A percentile compares a stretch with the other conserved stretches of the same genome.
phyloP scores from a whole-genome alignment of 2,888 invertebrate genomes.

The Perdita meconis region DNA sequence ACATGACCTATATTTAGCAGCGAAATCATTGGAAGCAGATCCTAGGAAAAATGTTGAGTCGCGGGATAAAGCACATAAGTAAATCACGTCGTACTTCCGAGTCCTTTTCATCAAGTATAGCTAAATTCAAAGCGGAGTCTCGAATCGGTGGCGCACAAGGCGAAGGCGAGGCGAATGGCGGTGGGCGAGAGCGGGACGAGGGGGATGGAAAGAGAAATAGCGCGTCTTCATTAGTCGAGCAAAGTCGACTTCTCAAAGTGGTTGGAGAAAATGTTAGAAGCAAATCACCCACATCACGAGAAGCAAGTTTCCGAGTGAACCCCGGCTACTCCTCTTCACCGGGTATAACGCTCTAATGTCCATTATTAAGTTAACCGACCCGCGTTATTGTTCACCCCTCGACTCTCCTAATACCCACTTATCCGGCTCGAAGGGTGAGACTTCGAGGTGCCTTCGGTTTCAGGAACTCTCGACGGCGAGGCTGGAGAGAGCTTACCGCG shows the following conservation, averaged over 20 bases:
- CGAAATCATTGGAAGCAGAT: neutral
- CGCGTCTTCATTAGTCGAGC: conserved; percentile 49
- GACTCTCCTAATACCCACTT: conserved; percentile 73
- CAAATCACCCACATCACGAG: conserved; percentile 72
- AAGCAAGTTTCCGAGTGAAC: conserved; percentile 66
- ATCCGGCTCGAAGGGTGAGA: conserved; percentile 67
- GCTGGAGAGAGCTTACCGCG: conserved; percentile 63
- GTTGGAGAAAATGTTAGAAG: conserved; percentile 70
- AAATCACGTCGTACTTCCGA: conserved; percentile 28
- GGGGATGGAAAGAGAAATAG: neutral
- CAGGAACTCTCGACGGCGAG: conserved; percentile 61
- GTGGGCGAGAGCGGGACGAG: no score
- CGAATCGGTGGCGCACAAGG: conserved; percentile 40
- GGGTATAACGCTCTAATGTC: conserved; percentile 72
- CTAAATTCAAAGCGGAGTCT: conserved; percentile 54
- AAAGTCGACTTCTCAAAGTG: conserved; percentile 68
- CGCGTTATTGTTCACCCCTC: conserved; percentile 73
- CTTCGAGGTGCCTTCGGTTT: conserved; percentile 67
- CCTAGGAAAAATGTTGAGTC: neutral
- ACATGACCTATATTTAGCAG: neutral
- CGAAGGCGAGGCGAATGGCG: neutral
- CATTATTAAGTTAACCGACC: conserved; percentile 76
- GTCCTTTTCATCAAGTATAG: conserved; percentile 47
- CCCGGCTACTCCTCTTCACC: conserved; percentile 47
- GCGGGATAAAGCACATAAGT: conserved; percentile 11